These are phyloP conservation scores for Eulemur macaco DNA, from an alignment of 2,113 vertebrate genomes.

Conservation along the genomic window DNA sequence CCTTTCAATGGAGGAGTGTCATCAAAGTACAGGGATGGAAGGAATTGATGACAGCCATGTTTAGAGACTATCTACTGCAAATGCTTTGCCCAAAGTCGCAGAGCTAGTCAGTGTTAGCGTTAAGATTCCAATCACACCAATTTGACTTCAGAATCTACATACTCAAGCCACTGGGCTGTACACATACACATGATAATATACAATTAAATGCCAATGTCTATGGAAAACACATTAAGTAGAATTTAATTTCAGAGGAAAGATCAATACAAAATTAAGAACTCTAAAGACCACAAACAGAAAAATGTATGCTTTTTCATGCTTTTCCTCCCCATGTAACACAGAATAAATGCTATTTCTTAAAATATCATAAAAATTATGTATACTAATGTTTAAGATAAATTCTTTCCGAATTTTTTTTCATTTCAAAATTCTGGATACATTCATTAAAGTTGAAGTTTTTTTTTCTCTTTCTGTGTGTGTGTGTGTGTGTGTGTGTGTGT, in stretches of 20 bases:
- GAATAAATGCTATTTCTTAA: constrained; percentile 21
- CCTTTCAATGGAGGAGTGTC: not conserved
- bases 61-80: not conserved
- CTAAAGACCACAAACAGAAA: not conserved
- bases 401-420: constrained; percentile 17
- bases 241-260: not conserved
- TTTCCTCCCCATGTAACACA: not conserved
- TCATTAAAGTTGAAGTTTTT: not conserved
- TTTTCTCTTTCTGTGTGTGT: too few species aligned
- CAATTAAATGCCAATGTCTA: not conserved
- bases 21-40: not conserved
- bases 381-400: constrained; percentile 10
- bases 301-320: not conserved
- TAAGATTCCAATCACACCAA: not conserved
- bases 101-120: not conserved
- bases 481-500: not conserved
- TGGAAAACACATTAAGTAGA: not conserved
- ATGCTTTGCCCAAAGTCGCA: not conserved
- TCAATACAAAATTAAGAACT: not conserved
- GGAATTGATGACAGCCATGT: not conserved
- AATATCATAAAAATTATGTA: not conserved
- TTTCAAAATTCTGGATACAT: not conserved
- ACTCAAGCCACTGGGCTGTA: not conserved
- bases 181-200: not conserved
- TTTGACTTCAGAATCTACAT: not conserved